Evolutionary conservation across 2,113 vertebrate species (phyloP), one percentile per base, ranked within the genome.

Genomic region (Maylandia zebra): DNA sequence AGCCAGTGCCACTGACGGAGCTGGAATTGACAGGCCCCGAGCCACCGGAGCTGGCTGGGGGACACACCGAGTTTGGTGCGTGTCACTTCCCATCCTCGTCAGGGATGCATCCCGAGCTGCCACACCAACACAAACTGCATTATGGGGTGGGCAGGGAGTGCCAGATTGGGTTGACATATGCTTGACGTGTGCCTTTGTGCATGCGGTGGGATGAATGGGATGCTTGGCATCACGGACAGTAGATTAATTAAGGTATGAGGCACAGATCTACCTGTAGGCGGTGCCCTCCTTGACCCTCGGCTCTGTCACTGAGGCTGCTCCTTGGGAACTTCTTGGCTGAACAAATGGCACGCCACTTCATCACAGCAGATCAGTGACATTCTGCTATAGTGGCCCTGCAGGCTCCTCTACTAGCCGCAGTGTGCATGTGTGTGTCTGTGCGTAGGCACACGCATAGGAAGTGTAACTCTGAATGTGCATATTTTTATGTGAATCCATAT

Each of bases 71-170:
- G 97, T 98, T 99, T 98, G 98, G 97, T 98, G 96, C 94, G 95
- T 99, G 98, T 98, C 98, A 97, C 94, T 96, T 98, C 96, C 90
- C 95, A 98, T 99, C 96, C 96, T 97, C 96, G 96, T 99, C 98
- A 98, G 90, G 86, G 82, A 86, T 90, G 96, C 92, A 93, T 96
- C 96, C 97, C 92, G 84, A 96, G 96, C 96, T 95, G 95, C 95
- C 95, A 93, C 93, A 92, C 94, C 94, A 93, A 96, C 95, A 95
- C 95, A 96, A 95, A 95, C 93, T 93, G 92, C 95, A 96, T 96
- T 96, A 95, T 93, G 91, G 93, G 94, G 93, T 92, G 96, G 96
- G 96, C 95, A 95, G 95, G 91, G 93, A 94, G 93, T 92, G 91
- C 94, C 53, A 53, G 92, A 95, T 94, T 90, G 93, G 93, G 93